Evolutionary conservation across 2,888 invertebrate genomes (phyloP), one percentile per base, ranked within the genome.

Genomic region (Tenthredo distinguenda): DNA sequence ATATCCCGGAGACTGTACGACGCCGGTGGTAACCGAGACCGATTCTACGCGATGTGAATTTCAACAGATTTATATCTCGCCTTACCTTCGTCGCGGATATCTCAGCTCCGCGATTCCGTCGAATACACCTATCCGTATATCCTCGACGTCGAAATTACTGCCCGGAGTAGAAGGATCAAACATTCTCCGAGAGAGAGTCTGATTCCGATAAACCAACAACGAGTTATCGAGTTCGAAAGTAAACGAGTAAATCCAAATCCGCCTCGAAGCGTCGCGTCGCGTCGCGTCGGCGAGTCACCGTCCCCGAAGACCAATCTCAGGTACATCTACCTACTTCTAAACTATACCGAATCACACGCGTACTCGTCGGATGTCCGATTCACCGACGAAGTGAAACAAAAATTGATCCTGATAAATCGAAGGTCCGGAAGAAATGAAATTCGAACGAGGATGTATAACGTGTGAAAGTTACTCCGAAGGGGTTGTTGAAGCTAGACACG

Each of bases 191-290:
- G 37, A n/a, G 2, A 71, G n/a, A 71, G 34, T 71, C 37, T 71
- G 6, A 71, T 71, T 71, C 37, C 71, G 71, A 71, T 71, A 37
- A 71, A 37, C 71, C 71, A 71, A 71, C 71, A 71, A 71, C n/a
- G 71, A 71, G 37, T 71, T 71, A 71, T 71, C 37, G 71, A 71
- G 18, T 37, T 71, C 71, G 15, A 71, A 37, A 71, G 37, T n/a
- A 71, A 37, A 71, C 71, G 26, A 26, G 62, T 62, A 10, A 62
- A 62, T 62, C 26, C 62, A 62, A n/a, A 55, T 55, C 55, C 7
- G 7, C 2, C 55, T 31, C 34, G 18, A 31, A 31, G 26, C 68
- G 31, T 55, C 6, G 50, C 15, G 15, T 5, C 43, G 34, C 4
- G 34, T 34, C 37, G 40, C 40, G 10, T 43, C 10, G 40, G 9